Evolutionary conservation across 2,797 vertebrate genomes (phyloP), one percentile per base, ranked within the genome.

Genomic region (Cyprinella venusta): DNA sequence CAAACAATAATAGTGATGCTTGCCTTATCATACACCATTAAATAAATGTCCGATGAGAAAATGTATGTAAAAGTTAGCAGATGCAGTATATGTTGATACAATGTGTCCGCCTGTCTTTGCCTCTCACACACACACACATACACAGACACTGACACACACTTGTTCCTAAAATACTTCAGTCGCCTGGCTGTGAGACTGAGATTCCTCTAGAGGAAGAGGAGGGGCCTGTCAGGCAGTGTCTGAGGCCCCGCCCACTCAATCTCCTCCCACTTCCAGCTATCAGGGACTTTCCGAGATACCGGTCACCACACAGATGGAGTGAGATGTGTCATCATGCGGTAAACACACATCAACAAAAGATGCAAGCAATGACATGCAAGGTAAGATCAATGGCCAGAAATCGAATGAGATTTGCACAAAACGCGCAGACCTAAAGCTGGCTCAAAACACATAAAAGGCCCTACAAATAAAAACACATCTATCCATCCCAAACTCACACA

Each of bases 131-230:
- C 69, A 30, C 68, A 72, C 64, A 81, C 80, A 83, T 71, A 74
- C 63, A 81, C 79, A 82, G 69, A 82, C 59, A 84, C 59, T 24
- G 8, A 67, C 68, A 59, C n/a, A 74, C 68, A 84, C 64, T 30
- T 87, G 86, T 89, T 89, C 88, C 82, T 76, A 88, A 89, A 89
- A 89, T 89, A 89, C 84, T 83, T 85, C 69, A 84, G 74, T 76
- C 83, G 80, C 71, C 87, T 86, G 80, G 84, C 80, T 86, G 74
- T 74, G 85, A 67, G 80, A 82, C 45, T 81, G 72, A 85, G 80
- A 82, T 82, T 87, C 81, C 81, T 80, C 81, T 87, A 79, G 82
- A 83, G 65, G 82, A 86, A 84, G 72, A 68, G 84, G 86, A 8
- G 84, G 76, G 33, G 81, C 75, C 81, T 81, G 79, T 26, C 42